Base-by-base conservation (phyloP, 2,888 invertebrate genomes). In the Cryptus armator region DNA sequence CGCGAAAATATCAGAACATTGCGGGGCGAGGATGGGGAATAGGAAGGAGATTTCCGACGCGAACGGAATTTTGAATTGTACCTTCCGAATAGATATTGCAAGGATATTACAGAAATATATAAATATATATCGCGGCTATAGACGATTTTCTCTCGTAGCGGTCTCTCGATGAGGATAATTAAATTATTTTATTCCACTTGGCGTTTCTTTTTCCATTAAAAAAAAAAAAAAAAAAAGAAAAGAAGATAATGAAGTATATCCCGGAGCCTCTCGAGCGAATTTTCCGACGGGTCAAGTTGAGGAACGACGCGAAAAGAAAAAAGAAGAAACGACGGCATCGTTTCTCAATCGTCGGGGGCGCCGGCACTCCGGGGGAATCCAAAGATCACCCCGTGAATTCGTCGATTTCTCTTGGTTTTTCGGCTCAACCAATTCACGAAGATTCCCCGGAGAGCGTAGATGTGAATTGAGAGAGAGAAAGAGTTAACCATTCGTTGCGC, bases 41-140 rank as follows among this genome's bases (percentile, higher is more conserved):
- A 37, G 37, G 56, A 7, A 19, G 29, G 53, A 68, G 56, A 74
- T 77, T 68, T 81, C 19, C 78, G 75, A 78, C 81, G 51, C 66
- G 48, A 70, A 43, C 64, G 70, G 81, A 81, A 85, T 85, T 77
- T 75, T 75, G 37, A 81, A 78, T 79, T 48, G 84, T 66, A 66
- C 59, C 44, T 44, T 56, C 24, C 29, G 53, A 75, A 53, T 70
- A 44, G 44, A 80, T 64, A 68, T 37, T 44, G 19, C 76, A 59
- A 62, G 12, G 70, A 37, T 59, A 48, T 64, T 32, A 51, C 14
- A 37, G 71, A 51, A 64, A 43, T 19, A 64, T 32, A 46, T 44
- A 37, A 4, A 66, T 53, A 64, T 64, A 48, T 32, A 6, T 71
- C 16, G 53, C 62, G 16, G 10, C 14, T 37, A 43, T 6, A 43